Percentiles rank a stretch among this genome's conserved stretches.
Evolutionary conservation across 2,888 invertebrate species (phyloP).

Genomic region (Oscheius sp.): DNA sequence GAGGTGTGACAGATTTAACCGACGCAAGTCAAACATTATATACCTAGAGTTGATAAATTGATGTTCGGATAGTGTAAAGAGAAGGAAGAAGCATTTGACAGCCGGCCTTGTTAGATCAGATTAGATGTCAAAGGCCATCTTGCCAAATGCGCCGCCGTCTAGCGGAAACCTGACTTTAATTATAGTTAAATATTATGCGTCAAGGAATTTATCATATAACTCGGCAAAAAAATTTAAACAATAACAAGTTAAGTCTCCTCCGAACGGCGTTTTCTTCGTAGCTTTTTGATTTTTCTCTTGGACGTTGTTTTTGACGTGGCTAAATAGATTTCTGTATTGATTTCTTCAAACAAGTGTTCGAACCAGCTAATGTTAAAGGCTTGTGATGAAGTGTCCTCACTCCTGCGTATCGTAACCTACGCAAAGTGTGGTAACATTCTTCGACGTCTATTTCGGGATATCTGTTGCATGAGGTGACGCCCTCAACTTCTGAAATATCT

Average conservation of each 20-base stretch:
- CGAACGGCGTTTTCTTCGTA: conserved; percentile 2
- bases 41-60: conserved; percentile 6
- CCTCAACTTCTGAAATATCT: conserved; percentile 44
- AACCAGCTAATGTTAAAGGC: conserved; percentile 8
- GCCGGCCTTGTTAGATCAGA: conserved; percentile 35
- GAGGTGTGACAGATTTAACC: too few species aligned
- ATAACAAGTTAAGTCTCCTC: not conserved
- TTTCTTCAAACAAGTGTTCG: not conserved
- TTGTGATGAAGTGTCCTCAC: conserved; percentile 24
- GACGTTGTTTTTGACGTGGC: not conserved
- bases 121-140: conserved; percentile 21
- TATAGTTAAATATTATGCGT: too few species aligned
- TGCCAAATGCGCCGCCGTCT: not conserved
- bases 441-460: conserved; percentile 47
- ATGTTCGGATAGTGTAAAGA: conserved; percentile 19
- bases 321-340: not conserved
- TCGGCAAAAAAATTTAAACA: not conserved
- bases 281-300: conserved; percentile 3
- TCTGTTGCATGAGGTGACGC: conserved; percentile 47
- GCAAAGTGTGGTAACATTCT: conserved; percentile 43
- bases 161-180: not conserved
- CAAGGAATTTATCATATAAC: too few species aligned
- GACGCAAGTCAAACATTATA: not conserved
- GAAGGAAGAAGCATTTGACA: conserved; percentile 23
- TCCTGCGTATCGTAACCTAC: conserved; percentile 26